Evolutionary conservation across 2,113 vertebrate genomes (phyloP).

Genomic region (Tragelaphus scriptus): DNA sequence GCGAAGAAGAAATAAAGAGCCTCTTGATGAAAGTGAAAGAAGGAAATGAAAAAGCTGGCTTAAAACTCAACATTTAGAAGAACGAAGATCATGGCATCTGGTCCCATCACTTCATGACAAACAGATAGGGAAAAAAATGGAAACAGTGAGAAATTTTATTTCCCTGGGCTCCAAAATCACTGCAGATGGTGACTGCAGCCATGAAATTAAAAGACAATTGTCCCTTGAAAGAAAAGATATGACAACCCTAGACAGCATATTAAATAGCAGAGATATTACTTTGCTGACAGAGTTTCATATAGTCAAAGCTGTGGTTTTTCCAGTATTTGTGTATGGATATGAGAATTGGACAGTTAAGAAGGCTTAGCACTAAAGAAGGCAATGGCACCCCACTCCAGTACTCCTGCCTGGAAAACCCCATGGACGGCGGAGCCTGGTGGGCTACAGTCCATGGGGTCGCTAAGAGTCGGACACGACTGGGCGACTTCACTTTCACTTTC

Average conservation of each 20-base stretch:
- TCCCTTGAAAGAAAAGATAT: not conserved
- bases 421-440: too few species aligned
- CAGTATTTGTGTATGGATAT: accelerated
- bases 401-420: too few species aligned
- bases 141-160: not conserved
- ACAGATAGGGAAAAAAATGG: not conserved
- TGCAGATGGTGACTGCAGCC: not conserved
- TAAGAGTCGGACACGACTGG: too few species aligned
- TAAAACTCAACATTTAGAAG: not conserved
- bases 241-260: not conserved
- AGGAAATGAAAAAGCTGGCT: not conserved
- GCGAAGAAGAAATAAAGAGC: not conserved
- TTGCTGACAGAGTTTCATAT: not conserved
- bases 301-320: not conserved
- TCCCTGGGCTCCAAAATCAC: not conserved
- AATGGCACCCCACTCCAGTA: too few species aligned
- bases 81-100: not conserved
- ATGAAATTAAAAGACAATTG: not conserved
- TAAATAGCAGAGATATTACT: not conserved
- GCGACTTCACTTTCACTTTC: too few species aligned
- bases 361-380: not conserved
- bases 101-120: not conserved
- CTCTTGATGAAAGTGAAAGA: not conserved
- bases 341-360: not conserved
- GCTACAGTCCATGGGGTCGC: too few species aligned